Percentiles rank a stretch among this genome's conserved stretches.
phyloP scores from a whole-genome alignment of 2,113 vertebrate species.

The Falco punctatus region DNA sequence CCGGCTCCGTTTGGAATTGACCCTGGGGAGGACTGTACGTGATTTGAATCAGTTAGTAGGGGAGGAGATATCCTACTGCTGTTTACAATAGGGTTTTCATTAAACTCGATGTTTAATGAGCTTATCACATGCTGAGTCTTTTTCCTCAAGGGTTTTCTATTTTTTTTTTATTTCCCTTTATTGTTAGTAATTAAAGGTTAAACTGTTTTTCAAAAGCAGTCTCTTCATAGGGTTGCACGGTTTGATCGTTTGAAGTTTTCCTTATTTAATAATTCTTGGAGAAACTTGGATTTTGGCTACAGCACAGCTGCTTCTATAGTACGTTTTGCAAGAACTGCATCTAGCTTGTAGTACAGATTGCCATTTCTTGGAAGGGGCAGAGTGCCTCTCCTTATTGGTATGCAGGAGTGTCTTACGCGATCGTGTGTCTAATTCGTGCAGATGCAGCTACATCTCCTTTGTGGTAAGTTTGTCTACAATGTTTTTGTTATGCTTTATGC shows the following conservation, averaged over 20 bases:
- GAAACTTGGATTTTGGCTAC: background rate
- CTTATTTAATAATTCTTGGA: constrained; percentile 35
- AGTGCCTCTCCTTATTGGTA: background rate
- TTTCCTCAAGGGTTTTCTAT: constrained; percentile 27
- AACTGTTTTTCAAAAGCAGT: background rate
- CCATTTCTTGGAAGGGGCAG: background rate
- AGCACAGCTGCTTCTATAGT: background rate
- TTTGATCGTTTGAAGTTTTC: constrained; percentile 11
- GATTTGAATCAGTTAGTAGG: constrained; percentile 16
- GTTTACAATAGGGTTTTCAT: constrained; percentile 32
- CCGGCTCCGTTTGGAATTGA: background rate
- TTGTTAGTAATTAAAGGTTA: constrained; percentile 59
- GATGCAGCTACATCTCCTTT: background rate
- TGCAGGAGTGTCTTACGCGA: background rate
- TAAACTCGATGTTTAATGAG: constrained; percentile 42
- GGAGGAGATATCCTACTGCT: background rate
- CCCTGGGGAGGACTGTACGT: constrained; percentile 16
- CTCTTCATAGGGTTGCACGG: background rate
- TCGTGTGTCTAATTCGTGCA: background rate
- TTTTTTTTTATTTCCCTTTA: constrained; percentile 61
- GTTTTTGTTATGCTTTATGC: background rate
- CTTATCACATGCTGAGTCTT: constrained; percentile 51
- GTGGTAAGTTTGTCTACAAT: background rate
- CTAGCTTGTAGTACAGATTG: background rate
- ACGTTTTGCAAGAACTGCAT: background rate